Percentiles rank a stretch among this genome's conserved stretches.
These are phyloP conservation scores for Ceryle rudis DNA, from an alignment of 2,797 vertebrate genomes.

Conservation along the genomic window DNA sequence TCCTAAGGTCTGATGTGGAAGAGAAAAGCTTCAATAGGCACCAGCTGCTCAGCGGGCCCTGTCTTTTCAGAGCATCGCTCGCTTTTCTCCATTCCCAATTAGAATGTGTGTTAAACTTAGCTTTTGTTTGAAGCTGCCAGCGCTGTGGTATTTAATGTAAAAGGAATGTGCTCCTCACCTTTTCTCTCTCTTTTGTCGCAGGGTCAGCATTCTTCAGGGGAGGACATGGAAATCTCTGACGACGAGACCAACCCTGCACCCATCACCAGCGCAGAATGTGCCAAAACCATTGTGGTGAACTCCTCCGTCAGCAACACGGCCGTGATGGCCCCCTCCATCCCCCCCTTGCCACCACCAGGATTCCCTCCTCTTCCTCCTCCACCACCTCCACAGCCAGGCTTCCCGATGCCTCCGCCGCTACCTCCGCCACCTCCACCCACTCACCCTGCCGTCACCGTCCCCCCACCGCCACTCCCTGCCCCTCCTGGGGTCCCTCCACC, in stretches of 20 bases:
- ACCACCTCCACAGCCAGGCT: constrained; percentile 82
- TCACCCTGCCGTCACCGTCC: constrained; percentile 82
- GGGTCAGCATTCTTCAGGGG: constrained; percentile 93
- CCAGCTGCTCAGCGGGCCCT: neutral
- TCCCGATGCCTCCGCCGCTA: constrained; percentile 84
- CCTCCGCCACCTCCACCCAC: constrained; percentile 80
- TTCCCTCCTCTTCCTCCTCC: constrained; percentile 86
- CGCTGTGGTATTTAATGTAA: neutral
- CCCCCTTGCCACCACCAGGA: constrained; percentile 84
- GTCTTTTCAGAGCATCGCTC: neutral
- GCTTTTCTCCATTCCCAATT: neutral
- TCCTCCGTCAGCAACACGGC: constrained; percentile 80
- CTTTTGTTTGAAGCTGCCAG: constrained; percentile 42
- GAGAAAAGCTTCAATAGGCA: constrained; percentile 43
- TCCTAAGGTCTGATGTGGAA: constrained; percentile 19
- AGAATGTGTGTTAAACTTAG: constrained; percentile 38
- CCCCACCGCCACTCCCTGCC: constrained; percentile 81
- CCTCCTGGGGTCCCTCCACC: constrained; percentile 85
- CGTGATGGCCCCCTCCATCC: constrained; percentile 83
- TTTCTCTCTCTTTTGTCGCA: constrained; percentile 60
- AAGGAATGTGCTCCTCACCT: neutral
- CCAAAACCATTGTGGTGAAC: constrained; percentile 90
- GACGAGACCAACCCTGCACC: constrained; percentile 94
- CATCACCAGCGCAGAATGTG: constrained; percentile 87
- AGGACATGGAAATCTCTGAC: constrained; percentile 99